Evolutionary conservation across 1,140 invertebrate species (phyloP).

Genomic region (Hylaeus anthracinus): DNA sequence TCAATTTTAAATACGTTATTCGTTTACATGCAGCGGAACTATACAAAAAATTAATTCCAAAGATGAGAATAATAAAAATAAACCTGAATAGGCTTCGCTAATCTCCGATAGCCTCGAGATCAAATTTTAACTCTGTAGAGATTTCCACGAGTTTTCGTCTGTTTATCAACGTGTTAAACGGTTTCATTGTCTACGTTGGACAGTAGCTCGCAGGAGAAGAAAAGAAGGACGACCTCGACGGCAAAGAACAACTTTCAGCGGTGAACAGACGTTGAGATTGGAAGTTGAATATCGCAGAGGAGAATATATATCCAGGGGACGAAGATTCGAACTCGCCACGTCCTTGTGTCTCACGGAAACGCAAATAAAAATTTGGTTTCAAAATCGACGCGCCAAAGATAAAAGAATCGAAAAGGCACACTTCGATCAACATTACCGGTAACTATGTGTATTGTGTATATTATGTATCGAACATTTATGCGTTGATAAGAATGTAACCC

Average conservation of each 20-base stretch:
- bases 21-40: too few relatives aligned
- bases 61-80: too few relatives aligned
- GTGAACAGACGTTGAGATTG: conserved; percentile 93
- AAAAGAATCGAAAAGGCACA: conserved; percentile 98
- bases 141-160: too few relatives aligned
- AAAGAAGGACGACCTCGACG: conserved; percentile 92
- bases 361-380: conserved; percentile 98
- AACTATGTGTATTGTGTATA: conserved; percentile 38
- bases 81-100: too few relatives aligned
- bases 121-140: too few relatives aligned
- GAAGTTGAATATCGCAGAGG: conserved; percentile 94
- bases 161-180: neutral
- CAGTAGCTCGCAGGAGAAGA: conserved; percentile 91
- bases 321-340: conserved; percentile 93
- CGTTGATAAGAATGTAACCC: too few relatives aligned
- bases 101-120: too few relatives aligned
- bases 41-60: too few relatives aligned
- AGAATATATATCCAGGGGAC: conserved; percentile 94
- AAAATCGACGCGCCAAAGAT: conserved; percentile 96
- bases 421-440: conserved; percentile 96
- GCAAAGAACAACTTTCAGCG: conserved; percentile 96
- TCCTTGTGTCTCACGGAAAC: conserved; percentile 92
- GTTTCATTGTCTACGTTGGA: neutral
- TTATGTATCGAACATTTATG: neutral
- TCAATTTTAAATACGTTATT: too few relatives aligned